Evolutionary conservation across 2,797 vertebrate species (phyloP).

Genomic region (Crocidura indochinensis): DNA sequence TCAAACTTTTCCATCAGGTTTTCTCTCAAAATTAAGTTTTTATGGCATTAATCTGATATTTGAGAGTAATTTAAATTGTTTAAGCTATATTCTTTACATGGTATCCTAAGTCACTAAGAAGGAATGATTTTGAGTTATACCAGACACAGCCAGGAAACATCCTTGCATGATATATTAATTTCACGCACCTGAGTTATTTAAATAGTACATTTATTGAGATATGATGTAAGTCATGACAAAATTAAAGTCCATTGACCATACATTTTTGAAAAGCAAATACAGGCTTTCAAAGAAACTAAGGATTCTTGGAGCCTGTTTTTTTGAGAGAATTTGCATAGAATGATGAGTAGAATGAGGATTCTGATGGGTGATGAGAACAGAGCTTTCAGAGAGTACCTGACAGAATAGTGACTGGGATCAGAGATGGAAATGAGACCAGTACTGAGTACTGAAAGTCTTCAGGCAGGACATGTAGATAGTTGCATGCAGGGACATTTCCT

Average conservation of each 20-base stretch:
- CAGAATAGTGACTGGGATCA: too few relatives aligned
- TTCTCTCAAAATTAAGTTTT: conserved; percentile 49
- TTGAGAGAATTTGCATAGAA: too few relatives aligned
- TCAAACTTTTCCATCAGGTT: not conserved
- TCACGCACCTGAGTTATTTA: too few relatives aligned
- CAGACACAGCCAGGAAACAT: not conserved
- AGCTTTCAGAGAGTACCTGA: too few relatives aligned
- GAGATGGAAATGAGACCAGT: not conserved
- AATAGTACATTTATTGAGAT: too few relatives aligned
- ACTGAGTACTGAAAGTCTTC: not conserved
- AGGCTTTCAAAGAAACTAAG: too few relatives aligned
- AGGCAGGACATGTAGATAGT: not conserved
- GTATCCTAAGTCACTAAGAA: not conserved
- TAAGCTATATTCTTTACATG: not conserved
- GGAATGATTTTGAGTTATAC: not conserved
- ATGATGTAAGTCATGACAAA: too few relatives aligned
- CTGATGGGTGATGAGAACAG: too few relatives aligned
- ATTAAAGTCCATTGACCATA: too few relatives aligned
- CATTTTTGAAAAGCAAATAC: too few relatives aligned
- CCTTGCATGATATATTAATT: not conserved
- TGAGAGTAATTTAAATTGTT: not conserved
- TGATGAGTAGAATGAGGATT: too few relatives aligned
- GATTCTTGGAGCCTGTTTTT: too few relatives aligned
- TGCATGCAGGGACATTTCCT: not conserved
- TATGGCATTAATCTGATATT: conserved; percentile 6